Percentiles rank a stretch among this genome's conserved stretches.
Evolutionary conservation across 2,113 vertebrate species (phyloP).

Genomic region (Salvator merianae): DNA sequence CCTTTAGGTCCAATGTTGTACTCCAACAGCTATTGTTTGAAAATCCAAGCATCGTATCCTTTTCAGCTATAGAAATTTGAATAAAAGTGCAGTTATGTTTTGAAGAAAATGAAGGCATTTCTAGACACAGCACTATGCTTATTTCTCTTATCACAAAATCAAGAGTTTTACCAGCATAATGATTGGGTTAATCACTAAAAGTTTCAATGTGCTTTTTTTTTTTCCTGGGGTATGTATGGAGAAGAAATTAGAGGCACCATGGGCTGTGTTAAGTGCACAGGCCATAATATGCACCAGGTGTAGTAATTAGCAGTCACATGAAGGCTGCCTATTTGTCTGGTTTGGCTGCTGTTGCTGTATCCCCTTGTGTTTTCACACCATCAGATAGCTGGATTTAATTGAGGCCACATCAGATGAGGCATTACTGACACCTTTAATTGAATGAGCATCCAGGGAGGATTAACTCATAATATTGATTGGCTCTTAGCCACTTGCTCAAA

Average conservation of each 20-base stretch:
- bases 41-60: neutral
- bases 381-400: conserved; percentile 90
- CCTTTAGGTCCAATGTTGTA: neutral
- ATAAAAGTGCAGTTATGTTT: neutral
- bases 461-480: conserved; percentile 91
- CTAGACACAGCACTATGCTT: neutral
- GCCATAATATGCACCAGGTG: conserved; percentile 86
- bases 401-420: conserved; percentile 89
- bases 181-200: conserved; percentile 50
- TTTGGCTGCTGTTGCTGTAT: conserved; percentile 80
- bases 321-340: conserved; percentile 84
- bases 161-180: conserved; percentile 50
- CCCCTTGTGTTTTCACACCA: conserved; percentile 82
- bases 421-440: conserved; percentile 92
- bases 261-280: conserved; percentile 75
- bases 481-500: conserved; percentile 89
- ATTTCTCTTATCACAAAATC: conserved; percentile 22
- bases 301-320: conserved; percentile 85
- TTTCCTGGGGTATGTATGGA: conserved; percentile 19
- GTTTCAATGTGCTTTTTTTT: conserved; percentile 45
- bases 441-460: conserved; percentile 86
- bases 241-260: conserved; percentile 67
- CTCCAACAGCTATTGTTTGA: neutral
- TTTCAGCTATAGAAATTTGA: neutral
- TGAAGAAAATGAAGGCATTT: neutral